These are phyloP conservation scores for Drosophila gunungcola DNA, from an alignment of 1,140 invertebrate genomes.

Conservation along the genomic window DNA sequence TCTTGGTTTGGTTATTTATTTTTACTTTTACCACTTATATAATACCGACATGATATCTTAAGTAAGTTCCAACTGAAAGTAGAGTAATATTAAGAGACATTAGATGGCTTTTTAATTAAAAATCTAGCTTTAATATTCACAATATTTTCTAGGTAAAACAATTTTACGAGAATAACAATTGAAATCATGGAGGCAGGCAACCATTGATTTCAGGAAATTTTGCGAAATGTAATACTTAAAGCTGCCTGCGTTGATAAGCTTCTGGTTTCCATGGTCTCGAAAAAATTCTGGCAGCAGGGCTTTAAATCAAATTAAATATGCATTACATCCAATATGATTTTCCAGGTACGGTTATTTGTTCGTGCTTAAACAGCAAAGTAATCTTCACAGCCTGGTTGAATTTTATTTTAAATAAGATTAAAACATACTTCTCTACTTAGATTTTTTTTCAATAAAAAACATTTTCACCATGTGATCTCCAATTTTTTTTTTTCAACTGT, in stretches of 20 bases:
- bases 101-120: background rate
- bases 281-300: background rate
- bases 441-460: background rate
- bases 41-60: background rate
- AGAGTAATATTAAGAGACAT: too few relatives aligned
- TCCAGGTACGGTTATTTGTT: background rate
- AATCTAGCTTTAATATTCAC: too few relatives aligned
- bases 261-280: background rate
- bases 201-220: too few relatives aligned
- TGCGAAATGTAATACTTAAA: slow-evolving; percentile 1
- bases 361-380: background rate
- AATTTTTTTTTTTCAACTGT: slow-evolving; percentile 21
- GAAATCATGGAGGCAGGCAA: background rate
- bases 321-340: background rate
- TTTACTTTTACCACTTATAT: background rate
- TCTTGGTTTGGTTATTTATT: background rate
- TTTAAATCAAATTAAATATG: background rate
- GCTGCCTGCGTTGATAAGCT: background rate
- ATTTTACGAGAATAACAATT: too few relatives aligned
- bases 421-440: background rate
- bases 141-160: too few relatives aligned
- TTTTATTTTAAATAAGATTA: slow-evolving; percentile 11
- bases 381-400: background rate
- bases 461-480: background rate
- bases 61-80: slow-evolving; percentile 8